Evolutionary conservation across 2,888 invertebrate genomes (phyloP).

Genomic region (Cabera pusaria): DNA sequence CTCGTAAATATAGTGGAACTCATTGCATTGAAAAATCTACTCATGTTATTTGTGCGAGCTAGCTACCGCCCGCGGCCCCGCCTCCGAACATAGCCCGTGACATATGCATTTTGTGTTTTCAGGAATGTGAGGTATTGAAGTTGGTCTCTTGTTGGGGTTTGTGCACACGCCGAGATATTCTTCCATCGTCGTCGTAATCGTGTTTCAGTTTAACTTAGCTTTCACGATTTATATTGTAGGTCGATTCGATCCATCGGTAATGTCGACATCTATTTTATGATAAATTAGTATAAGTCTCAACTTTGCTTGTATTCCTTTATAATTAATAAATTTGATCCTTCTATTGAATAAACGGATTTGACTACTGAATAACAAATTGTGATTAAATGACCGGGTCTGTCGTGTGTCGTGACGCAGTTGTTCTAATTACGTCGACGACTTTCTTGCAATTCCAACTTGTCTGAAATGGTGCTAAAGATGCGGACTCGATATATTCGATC

Average conservation of each 20-base stretch:
- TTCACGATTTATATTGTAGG: conserved; percentile 38
- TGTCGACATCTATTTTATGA: conserved; percentile 53
- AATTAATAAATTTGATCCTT: conserved; percentile 56
- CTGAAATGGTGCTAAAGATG: conserved; percentile 3
- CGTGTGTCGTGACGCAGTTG: conserved; percentile 12
- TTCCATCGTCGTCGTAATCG: conserved; percentile 37
- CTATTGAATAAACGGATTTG: too few species aligned
- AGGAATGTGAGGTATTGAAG: conserved; percentile 62
- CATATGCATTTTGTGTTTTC: conserved; percentile 63
- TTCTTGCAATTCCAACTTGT: conserved; percentile 6
- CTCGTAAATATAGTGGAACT: conserved; percentile 9
- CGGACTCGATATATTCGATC: too few species aligned
- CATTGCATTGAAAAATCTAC: conserved; percentile 43
- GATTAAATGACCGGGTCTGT: conserved; percentile 19
- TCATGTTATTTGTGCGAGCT: too few species aligned
- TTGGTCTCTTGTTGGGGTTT: conserved; percentile 63
- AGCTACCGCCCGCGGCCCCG: conserved; percentile 21
- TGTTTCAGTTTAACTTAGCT: conserved; percentile 33
- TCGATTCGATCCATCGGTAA: conserved; percentile 52
- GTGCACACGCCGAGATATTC: conserved; percentile 56
- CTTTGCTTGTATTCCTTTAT: conserved; percentile 54
- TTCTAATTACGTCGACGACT: conserved; percentile 5
- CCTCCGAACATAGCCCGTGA: conserved; percentile 18
- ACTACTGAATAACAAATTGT: conserved; percentile 37
- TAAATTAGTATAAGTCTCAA: conserved; percentile 66